phyloP scores from a whole-genome alignment of 2,113 vertebrate species.

The Gnathonemus echidnorhynchus region DNA sequence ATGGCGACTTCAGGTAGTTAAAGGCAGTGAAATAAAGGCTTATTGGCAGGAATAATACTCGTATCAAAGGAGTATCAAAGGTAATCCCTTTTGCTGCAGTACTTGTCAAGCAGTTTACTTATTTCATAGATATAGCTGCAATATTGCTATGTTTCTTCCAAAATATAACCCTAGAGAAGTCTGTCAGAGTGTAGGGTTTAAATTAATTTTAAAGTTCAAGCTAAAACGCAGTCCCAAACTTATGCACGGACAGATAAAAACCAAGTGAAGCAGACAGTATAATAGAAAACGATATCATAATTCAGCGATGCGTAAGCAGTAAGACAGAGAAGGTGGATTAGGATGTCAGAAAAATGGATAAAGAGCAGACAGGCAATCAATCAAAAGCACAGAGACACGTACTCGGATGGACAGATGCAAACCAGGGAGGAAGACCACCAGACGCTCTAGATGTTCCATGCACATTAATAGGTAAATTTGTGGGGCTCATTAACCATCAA shows the following conservation, averaged over 20 bases:
- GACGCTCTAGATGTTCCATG: background rate
- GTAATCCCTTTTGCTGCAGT: background rate
- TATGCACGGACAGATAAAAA: background rate
- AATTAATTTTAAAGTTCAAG: background rate
- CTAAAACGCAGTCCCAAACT: background rate
- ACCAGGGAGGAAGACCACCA: background rate
- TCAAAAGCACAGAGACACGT: background rate
- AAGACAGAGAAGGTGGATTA: background rate
- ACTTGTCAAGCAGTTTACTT: background rate
- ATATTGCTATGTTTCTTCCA: background rate
- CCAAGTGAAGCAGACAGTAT: background rate
- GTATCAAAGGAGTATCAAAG: background rate
- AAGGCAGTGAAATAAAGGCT: background rate
- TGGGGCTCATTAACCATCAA: background rate
- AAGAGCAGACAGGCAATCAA: conserved; percentile 3
- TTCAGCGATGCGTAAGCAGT: background rate
- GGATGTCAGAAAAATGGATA: background rate
- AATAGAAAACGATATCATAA: background rate
- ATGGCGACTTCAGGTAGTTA: background rate
- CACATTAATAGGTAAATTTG: background rate
- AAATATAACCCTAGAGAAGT: background rate
- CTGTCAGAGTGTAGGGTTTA: background rate
- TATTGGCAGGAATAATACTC: background rate
- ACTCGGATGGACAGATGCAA: background rate
- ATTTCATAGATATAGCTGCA: background rate